Evolutionary conservation across 2,888 invertebrate genomes (phyloP), one percentile per base, ranked within the genome.

Genomic region (Pheosia tremula): DNA sequence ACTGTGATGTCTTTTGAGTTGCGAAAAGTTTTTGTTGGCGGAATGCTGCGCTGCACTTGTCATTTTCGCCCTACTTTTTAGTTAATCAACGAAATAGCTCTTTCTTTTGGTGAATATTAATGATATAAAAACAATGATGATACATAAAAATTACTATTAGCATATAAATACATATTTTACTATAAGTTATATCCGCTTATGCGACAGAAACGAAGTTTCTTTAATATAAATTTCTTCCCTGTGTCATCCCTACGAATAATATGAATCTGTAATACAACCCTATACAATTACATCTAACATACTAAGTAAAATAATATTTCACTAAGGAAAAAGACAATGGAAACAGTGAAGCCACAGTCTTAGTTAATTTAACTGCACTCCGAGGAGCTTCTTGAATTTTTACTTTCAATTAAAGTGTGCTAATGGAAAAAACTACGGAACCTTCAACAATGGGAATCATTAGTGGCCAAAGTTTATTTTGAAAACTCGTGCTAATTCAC

Each of bases 401-500:
- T 75, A 77, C 79, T 83, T 80, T 82, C 77, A 82, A 82, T 81
- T 80, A 81, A 84, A 77, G 67, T 77, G 79, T 80, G 74, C 77
- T 82, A 85, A 86, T 86, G 82, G 78, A 80, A 82, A 80, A 82
- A 83, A 81, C 78, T 80, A 82, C 74, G 78, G 77, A 74, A 74
- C 73, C 68, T 53, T 68, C 76, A 24, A 86, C 86, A 86, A 86
- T 84, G 78, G 76, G 59, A 75, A 79, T 87, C 86, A 82, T 88
- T 88, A 86, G 83, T 76, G 62, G 62, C 68, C 59, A 63, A 78
- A 82, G 38, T 55, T 50, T 81, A 75, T 79, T 85, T 80, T 79
- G 81, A 80, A 85, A 85, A 79, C 81, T 78, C 69, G 72, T 84
- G 83, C 80, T 85, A 86, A 86, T 86, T 85, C 76, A 82, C 84